Conservation (phyloP, 2,888 invertebrate species). For the Dryomyza anilis region DNA sequence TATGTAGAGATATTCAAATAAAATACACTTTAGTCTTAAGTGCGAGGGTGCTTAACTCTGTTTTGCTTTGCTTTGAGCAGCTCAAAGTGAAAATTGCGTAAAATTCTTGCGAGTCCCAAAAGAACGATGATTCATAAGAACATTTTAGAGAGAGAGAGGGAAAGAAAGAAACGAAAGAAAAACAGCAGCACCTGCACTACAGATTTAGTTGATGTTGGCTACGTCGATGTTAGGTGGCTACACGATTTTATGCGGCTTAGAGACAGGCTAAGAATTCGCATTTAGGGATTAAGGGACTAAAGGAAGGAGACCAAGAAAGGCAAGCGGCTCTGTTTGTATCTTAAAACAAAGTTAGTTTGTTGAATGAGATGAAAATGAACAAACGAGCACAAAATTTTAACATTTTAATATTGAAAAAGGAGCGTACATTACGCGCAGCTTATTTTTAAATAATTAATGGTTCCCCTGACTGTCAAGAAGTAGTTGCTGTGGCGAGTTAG, state of each 20-base stretch:
- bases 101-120: slow-evolving; percentile 30
- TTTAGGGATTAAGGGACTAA: slow-evolving; percentile 52
- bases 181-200: neutral
- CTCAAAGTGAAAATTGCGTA: slow-evolving; percentile 30
- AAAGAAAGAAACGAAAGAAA: neutral
- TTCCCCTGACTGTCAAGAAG: neutral
- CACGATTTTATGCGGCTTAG: slow-evolving; percentile 36
- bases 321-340: neutral
- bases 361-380: neutral
- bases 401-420: slow-evolving; percentile 18
- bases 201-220: neutral
- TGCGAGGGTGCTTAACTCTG: no score
- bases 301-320: no score
- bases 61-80: neutral
- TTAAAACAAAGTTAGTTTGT: neutral
- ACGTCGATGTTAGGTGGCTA: slow-evolving; percentile 26
- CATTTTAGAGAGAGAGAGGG: no score
- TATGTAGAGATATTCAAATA: neutral
- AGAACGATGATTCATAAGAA: slow-evolving; percentile 15
- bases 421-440: slow-evolving; percentile 8
- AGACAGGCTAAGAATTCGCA: slow-evolving; percentile 52
- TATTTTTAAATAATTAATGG: slow-evolving; percentile 19
- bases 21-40: no score
- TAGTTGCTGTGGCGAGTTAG: neutral
- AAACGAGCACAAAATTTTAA: slow-evolving; percentile 12